phyloP scores from a whole-genome alignment of 2,113 vertebrate genomes.

The Suricata suricatta region DNA sequence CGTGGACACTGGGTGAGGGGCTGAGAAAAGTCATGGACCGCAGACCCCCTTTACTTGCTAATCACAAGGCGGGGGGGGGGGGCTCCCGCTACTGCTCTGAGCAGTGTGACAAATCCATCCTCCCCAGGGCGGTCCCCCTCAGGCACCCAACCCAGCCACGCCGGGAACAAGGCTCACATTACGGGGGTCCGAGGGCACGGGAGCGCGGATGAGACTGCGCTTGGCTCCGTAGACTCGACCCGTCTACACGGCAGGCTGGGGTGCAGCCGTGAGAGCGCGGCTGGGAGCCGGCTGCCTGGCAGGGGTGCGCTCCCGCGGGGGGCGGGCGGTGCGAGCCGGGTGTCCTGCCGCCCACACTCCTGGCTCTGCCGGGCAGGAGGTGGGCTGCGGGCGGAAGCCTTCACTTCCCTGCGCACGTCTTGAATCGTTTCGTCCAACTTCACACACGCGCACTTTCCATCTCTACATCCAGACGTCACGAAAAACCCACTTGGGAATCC shows the following conservation, averaged over 20 bases:
- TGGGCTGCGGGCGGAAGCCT: background rate
- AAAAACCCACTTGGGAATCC: background rate
- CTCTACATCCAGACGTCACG: background rate
- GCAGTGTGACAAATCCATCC: rapidly evolving
- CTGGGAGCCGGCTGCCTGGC: background rate
- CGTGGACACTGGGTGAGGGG: background rate
- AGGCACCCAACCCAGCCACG: background rate
- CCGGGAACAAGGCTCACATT: too few species aligned
- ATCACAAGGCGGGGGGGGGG: rapidly evolving
- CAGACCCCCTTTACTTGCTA: background rate
- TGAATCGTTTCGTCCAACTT: rapidly evolving
- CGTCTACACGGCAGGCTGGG: background rate
- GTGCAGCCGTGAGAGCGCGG: background rate
- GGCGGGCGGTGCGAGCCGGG: too few species aligned
- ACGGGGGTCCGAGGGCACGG: rapidly evolving
- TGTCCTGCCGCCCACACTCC: background rate
- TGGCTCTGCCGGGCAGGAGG: background rate
- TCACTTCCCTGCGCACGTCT: rapidly evolving
- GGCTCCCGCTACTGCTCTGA: background rate
- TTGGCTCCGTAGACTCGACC: rapidly evolving
- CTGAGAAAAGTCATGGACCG: background rate
- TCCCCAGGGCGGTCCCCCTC: background rate
- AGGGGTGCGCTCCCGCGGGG: background rate
- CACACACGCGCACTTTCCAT: rapidly evolving
- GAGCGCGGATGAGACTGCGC: too few species aligned